Conservation (phyloP, 1,140 invertebrate species). For the Plutomurus gul region DNA sequence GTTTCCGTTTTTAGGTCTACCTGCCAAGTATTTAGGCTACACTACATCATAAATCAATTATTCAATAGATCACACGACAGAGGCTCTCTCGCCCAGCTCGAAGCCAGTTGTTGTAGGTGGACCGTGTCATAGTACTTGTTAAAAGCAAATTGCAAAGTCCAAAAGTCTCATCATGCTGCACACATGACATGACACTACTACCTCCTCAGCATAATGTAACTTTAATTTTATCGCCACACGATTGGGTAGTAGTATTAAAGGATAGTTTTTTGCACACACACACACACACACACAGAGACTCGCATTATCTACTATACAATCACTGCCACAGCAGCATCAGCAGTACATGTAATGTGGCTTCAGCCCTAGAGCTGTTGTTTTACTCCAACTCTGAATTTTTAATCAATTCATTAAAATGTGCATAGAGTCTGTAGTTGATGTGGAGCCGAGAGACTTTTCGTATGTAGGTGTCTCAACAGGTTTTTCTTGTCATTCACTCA, state of each 20-base stretch:
- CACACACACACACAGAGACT: too few relatives aligned
- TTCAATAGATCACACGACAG: constrained; percentile 8
- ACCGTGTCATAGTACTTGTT: constrained; percentile 1
- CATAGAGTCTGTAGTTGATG: neutral
- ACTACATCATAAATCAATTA: constrained; percentile 3
- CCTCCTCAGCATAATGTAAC: too few relatives aligned
- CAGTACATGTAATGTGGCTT: neutral
- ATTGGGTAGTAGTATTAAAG: too few relatives aligned
- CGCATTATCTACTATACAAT: too few relatives aligned
- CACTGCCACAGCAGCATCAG: neutral
- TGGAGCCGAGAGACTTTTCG: constrained; percentile 4
- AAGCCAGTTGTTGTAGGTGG: constrained; percentile 18
- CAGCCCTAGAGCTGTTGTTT: neutral
- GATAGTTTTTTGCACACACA: too few relatives aligned
- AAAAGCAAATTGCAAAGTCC: constrained; percentile 2
- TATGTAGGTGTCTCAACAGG: constrained; percentile 16
- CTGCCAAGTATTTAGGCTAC: constrained; percentile 19
- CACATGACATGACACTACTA: neutral
- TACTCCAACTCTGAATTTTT: neutral
- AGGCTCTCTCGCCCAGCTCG: neutral
- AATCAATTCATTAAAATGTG: constrained; percentile 23
- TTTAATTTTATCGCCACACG: too few relatives aligned
- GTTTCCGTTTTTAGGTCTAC: neutral
- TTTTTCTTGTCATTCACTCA: constrained; percentile 29
- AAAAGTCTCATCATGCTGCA: neutral